Evolutionary conservation across 2,888 invertebrate genomes (phyloP), one percentile per base, ranked within the genome.

Genomic region (Aphidoletes aphidimyza): DNA sequence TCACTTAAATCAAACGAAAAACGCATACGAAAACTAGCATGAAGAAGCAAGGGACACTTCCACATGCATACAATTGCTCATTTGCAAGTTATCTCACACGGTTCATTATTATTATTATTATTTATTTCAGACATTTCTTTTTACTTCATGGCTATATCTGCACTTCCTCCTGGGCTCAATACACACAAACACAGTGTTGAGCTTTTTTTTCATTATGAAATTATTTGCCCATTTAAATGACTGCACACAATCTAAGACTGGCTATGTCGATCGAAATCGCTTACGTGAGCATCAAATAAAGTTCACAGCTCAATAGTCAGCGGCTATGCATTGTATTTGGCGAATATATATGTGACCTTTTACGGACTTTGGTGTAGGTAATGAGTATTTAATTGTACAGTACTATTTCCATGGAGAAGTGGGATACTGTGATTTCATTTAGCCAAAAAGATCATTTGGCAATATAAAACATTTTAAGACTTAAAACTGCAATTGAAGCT

Each of bases 21-120:
- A 69, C 26, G 30, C 26, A 30, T 14, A 14, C 69, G 6, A 54
- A 2, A 59, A 30, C 49, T 17, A 9, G 26, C n/a, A 59, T 5
- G 26, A 26, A 26, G 30, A 59, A 59, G 6, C 19, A 59, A 59
- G 1, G 59, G 26, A 8, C 26, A 26, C 26, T 59, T 30, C 22
- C 26, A 59, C 59, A 26, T 59, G 59, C 59, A 59, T 59, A 59
- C 59, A 59, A 59, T 59, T 26, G 26, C 26, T 59, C 59, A 59
- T 59, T 59, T 59, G 59, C 59, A 59, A 69, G 36, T 69, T 69
- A 34, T 69, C 30, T 69, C 69, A 69, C n/a, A 69, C 36, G 34
- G 69, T 9, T 59, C 2, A 17, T 47, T 19, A 9, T 5, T 47
- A 3, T 59, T 59, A 5, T 59, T 69, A 34, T 34, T 30, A 5